Conservation (phyloP, 2,888 invertebrate species). For the Conistra vaccinii region DNA sequence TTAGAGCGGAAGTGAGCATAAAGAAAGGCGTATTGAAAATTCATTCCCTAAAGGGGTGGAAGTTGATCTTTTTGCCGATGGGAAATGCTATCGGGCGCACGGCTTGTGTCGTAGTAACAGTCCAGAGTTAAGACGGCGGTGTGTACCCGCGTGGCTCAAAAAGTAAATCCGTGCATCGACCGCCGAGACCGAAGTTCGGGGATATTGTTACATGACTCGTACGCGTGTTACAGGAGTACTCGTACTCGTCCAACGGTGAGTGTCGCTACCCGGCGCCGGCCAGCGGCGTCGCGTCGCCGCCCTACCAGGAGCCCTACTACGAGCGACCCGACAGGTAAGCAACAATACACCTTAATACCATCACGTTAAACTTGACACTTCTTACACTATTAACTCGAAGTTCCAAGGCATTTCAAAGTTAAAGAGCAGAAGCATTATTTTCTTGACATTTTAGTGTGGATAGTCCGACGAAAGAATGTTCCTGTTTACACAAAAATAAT, state of each 20-base stretch:
- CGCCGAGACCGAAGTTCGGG: not conserved
- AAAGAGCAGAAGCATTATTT: not conserved
- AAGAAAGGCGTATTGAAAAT: not conserved
- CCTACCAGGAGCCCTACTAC: slow-evolving; percentile 75
- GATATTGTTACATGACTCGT: not conserved
- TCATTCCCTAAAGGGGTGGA: not conserved
- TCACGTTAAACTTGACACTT: not conserved
- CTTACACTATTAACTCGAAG: not conserved
- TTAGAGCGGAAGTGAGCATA: not conserved
- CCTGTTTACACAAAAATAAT: not conserved
- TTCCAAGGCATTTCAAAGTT: not conserved
- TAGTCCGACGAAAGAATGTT: not conserved
- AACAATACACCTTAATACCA: not conserved
- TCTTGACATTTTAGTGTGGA: not conserved
- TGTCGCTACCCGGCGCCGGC: slow-evolving; percentile 72
- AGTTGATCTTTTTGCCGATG: not conserved
- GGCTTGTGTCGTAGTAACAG: not conserved
- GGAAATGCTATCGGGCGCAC: not conserved
- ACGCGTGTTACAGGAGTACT: slow-evolving; percentile 74
- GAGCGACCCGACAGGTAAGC: slow-evolving; percentile 77
- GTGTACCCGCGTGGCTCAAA: not conserved
- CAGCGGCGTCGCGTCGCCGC: slow-evolving; percentile 70
- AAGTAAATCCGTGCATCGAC: not conserved
- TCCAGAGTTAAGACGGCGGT: not conserved
- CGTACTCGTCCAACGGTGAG: slow-evolving; percentile 82